phyloP scores from a whole-genome alignment of 2,888 invertebrate genomes.

The Yponomeuta sedellus region DNA sequence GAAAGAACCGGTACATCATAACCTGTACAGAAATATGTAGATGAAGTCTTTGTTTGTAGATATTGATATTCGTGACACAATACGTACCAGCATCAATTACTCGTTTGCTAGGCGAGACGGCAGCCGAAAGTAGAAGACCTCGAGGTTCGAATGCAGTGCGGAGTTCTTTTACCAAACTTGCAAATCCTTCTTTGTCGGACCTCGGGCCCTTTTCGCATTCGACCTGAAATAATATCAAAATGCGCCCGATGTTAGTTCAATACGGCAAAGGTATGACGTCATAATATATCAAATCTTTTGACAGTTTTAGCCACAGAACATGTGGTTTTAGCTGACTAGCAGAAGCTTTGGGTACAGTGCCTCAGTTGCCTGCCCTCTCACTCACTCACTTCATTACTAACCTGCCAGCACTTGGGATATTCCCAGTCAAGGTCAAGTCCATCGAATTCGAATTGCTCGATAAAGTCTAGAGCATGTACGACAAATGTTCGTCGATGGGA shows the following conservation, averaged over 20 bases:
- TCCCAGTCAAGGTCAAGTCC: constrained; percentile 97
- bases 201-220: constrained; percentile 89
- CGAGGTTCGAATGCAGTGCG: constrained; percentile 82
- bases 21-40: constrained; percentile 34
- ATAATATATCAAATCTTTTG: no score
- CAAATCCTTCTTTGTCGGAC: constrained; percentile 88
- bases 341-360: no score
- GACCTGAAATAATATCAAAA: constrained; percentile 58
- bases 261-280: no score
- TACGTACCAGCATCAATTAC: constrained; percentile 85
- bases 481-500: constrained; percentile 84
- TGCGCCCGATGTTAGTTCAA: no score
- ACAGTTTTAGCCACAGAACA: no score
- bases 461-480: constrained; percentile 84
- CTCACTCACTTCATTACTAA: constrained; percentile 32
- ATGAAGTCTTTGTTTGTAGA: no score
- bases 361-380: no score
- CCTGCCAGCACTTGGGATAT: constrained; percentile 95
- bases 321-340: no score
- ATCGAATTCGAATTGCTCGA: constrained; percentile 88
- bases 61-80: not conserved
- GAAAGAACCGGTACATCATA: constrained; percentile 88
- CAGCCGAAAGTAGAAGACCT: constrained; percentile 85
- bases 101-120: constrained; percentile 89
- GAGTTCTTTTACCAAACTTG: constrained; percentile 84